Evolutionary conservation across 2,797 vertebrate species (phyloP).

Genomic region (Helarctos malayanus): DNA sequence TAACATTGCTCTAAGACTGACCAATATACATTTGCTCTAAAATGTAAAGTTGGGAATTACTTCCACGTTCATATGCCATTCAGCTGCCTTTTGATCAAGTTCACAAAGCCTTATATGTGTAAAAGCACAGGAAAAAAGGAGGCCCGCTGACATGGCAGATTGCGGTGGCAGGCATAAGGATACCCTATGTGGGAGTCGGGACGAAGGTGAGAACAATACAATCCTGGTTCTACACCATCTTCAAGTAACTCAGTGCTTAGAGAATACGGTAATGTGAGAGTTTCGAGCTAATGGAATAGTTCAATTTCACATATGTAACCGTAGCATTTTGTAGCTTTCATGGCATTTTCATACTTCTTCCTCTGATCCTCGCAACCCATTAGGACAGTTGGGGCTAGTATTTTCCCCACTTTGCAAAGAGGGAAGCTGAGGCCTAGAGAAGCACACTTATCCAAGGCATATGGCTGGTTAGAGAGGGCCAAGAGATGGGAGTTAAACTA

Average conservation of each 20-base stretch:
- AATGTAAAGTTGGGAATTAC: not conserved
- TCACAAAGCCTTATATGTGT: conserved; percentile 16
- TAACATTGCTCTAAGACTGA: not conserved
- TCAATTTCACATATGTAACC: not conserved
- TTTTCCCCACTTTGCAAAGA: not conserved
- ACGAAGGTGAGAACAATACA: not conserved
- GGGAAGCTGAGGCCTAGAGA: conserved; percentile 13
- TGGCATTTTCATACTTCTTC: conserved; percentile 20
- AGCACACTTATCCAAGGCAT: not conserved
- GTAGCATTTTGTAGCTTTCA: not conserved
- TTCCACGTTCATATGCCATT: conserved; percentile 42
- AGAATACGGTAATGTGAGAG: not conserved
- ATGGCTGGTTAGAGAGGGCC: not conserved
- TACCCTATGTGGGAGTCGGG: not conserved
- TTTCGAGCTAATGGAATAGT: not conserved
- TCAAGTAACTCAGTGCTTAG: not conserved
- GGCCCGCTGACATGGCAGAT: not conserved
- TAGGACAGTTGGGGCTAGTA: not conserved
- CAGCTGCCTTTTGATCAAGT: conserved; percentile 20
- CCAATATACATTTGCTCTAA: not conserved
- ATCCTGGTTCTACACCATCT: not conserved
- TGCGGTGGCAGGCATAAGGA: not conserved
- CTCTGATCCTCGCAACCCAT: not conserved
- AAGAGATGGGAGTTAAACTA: not conserved
- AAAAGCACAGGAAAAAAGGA: conserved; percentile 3